Evolutionary conservation across 2,888 invertebrate genomes (phyloP), one percentile per base, ranked within the genome.

Genomic region (Agriopis leucophaearia): DNA sequence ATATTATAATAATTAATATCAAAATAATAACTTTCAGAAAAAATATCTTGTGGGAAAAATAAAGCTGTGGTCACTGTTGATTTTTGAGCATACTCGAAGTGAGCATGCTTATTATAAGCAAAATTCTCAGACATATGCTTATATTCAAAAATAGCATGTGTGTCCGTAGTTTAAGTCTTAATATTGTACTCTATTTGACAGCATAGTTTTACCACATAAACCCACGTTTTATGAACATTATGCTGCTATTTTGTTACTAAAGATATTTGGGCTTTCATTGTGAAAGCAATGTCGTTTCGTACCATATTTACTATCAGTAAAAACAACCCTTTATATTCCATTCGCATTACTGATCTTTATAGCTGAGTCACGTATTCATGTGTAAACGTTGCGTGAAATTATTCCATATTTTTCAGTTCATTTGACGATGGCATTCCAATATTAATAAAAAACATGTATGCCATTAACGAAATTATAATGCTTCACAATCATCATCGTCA

Each of bases 291-390:
- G 71, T 72, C 73, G 65, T 68, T 65, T 58, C 69, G 42, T 55
- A 69, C 55, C 68, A 69, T 77, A 81, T 82, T 81, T 79, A 81
- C 79, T 70, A 77, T 71, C 74, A 75, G 79, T 82, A 82, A 84
- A 83, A 51, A 54, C 52, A 61, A 54, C 50, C 59, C 48, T 68
- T 59, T 51, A 50, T 64, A 38, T 58, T 52, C 38, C 42, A 54
- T 38, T 42, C 51, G 44, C 59, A 52, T 59, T 45, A 35, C 45
- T 61, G 56, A 47, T 42, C 47, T 69, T 59, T 35, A 59, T 45
- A 51, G 48, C 50, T 51, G 15, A 50, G 59, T 16, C 44, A 38
- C 38, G 47, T 56, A 50, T 57, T 50, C 57, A 47, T 40, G 58
- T 48, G 54, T 50, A 65, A 59, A 63, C 55, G 47, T 62, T 47